Conservation (phyloP, 2,113 vertebrate genomes). For the Gracilinanus agilis region DNA sequence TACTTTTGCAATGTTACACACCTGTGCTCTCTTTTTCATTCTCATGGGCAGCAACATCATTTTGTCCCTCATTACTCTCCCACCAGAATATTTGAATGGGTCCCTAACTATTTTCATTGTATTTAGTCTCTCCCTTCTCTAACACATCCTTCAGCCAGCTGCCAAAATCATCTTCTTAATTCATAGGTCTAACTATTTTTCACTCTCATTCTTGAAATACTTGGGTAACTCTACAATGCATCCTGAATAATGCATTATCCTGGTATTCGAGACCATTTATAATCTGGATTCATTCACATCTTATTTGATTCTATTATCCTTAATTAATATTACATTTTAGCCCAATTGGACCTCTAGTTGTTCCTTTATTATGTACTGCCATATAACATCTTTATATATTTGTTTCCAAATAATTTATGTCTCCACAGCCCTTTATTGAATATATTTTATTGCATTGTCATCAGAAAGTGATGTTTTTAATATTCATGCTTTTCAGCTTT, state of each 20-base stretch:
- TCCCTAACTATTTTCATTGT: neutral
- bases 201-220: neutral
- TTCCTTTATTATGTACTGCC: neutral
- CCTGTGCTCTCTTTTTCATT: neutral
- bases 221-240: neutral
- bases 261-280: neutral
- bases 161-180: neutral
- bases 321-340: neutral
- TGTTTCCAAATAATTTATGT: neutral
- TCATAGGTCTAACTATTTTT: neutral
- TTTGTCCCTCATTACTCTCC: neutral
- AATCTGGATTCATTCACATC: neutral
- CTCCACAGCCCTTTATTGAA: neutral
- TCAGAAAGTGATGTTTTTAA: neutral
- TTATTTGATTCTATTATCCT: neutral
- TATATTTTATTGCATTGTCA: neutral
- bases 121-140: neutral
- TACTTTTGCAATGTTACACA: neutral
- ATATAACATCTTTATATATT: neutral
- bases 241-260: neutral
- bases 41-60: neutral
- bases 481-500: neutral
- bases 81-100: neutral
- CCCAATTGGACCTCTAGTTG: neutral
- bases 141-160: neutral